Conservation (phyloP, 2,797 vertebrate species). For the Epinephelus coioides region DNA sequence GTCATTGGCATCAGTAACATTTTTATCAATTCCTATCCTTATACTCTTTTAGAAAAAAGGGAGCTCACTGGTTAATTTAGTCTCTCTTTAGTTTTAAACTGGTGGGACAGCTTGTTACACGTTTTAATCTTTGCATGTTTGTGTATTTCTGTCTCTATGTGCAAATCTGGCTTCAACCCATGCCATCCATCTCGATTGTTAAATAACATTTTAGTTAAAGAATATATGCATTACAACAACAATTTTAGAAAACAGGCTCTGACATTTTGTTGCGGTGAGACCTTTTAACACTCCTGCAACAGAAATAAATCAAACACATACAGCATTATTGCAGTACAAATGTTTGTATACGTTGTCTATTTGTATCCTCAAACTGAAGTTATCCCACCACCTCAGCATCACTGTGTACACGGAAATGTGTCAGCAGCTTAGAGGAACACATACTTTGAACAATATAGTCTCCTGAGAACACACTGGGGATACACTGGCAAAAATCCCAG, state of each 20-base stretch:
- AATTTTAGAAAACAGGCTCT: background rate
- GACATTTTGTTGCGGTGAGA: background rate
- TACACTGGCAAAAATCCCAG: constrained; percentile 30
- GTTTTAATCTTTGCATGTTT: background rate
- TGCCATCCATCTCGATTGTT: background rate
- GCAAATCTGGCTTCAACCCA: background rate
- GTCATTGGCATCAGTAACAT: no score
- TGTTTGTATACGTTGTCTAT: constrained; percentile 2
- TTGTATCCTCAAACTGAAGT: constrained; percentile 3
- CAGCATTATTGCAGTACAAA: background rate
- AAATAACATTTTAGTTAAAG: background rate
- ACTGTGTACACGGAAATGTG: constrained; percentile 1
- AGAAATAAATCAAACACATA: background rate
- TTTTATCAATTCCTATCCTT: no score
- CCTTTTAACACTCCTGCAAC: background rate
- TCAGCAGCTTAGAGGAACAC: constrained; percentile 28
- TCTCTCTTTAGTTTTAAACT: background rate
- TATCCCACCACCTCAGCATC: constrained; percentile 15
- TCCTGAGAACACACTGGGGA: constrained; percentile 17
- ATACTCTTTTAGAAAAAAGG: background rate
- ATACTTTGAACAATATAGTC: constrained; percentile 34
- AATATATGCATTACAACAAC: constrained; percentile 1
- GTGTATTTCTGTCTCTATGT: background rate
- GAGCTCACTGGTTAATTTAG: background rate
- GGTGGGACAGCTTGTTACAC: background rate